phyloP scores from a whole-genome alignment of 1,140 invertebrate species.

The Macrobrachium nipponense region DNA sequence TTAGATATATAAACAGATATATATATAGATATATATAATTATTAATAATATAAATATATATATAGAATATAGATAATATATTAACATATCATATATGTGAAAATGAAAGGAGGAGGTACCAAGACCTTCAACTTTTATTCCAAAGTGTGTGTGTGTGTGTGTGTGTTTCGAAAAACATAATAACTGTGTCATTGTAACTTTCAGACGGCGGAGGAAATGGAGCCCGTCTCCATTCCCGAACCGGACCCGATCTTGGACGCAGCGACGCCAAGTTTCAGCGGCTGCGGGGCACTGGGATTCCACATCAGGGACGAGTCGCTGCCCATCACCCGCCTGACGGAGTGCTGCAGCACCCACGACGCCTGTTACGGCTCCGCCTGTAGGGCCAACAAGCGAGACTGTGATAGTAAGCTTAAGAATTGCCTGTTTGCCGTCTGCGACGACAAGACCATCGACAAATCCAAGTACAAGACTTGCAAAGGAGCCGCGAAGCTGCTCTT shows the following conservation, averaged over 20 bases:
- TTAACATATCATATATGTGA: too few species aligned
- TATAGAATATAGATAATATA: too few species aligned
- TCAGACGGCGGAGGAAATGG: too few species aligned
- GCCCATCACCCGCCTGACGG: slow-evolving; percentile 51
- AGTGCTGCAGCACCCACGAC: slow-evolving; percentile 58
- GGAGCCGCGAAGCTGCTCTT: slow-evolving; percentile 62
- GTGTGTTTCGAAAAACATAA: too few species aligned
- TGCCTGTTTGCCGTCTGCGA: slow-evolving; percentile 57
- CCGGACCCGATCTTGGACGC: not conserved
- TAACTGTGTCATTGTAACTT: too few species aligned
- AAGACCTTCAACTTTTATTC: too few species aligned
- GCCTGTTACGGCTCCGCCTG: slow-evolving; percentile 58
- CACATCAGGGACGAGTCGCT: slow-evolving; percentile 59
- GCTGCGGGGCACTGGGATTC: slow-evolving; percentile 60
- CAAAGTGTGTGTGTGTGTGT: too few species aligned
- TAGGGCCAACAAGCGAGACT: slow-evolving; percentile 58
- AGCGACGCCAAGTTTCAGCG: slow-evolving; percentile 46
- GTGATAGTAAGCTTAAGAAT: slow-evolving; percentile 44
- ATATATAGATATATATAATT: too few species aligned
- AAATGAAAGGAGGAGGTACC: too few species aligned
- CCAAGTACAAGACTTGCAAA: slow-evolving; percentile 44
- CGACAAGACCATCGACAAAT: slow-evolving; percentile 20
- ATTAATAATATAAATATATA: too few species aligned
- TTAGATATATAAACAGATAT: too few species aligned
- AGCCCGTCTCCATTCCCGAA: too few species aligned